Evolutionary conservation across 2,797 vertebrate species (phyloP).

Genomic region (Poecilia velifera): DNA sequence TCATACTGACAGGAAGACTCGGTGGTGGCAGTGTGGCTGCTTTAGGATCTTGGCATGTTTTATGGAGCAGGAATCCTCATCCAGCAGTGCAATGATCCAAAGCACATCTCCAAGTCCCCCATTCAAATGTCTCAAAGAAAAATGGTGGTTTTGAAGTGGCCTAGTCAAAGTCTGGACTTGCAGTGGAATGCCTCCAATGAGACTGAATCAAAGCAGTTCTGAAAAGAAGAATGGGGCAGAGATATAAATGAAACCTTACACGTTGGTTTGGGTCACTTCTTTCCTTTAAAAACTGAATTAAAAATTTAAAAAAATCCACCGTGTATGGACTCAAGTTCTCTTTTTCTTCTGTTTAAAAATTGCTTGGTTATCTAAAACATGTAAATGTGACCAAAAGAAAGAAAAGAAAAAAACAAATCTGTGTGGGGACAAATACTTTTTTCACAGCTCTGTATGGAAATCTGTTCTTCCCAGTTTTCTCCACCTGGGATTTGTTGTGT

Average conservation of each 20-base stretch:
- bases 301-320: background rate
- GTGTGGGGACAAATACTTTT: background rate
- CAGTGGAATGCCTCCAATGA: background rate
- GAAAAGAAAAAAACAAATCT: background rate
- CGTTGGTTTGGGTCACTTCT: background rate
- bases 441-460: background rate
- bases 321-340: background rate
- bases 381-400: background rate
- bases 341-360: background rate
- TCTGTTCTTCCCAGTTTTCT: background rate
- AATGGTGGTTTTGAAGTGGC: background rate
- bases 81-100: background rate
- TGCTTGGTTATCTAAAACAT: background rate
- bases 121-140: background rate
- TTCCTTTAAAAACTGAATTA: background rate
- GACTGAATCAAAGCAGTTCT: background rate
- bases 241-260: background rate
- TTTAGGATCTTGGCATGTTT: background rate
- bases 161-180: background rate
- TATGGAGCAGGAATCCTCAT: background rate
- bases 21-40: background rate
- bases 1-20: background rate
- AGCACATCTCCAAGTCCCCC: background rate
- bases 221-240: background rate
- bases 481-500: conserved; percentile 15